A percentile compares a stretch with the other conserved stretches of the same genome.
Evolutionary conservation across 2,113 vertebrate genomes (phyloP).

Genomic region (Sylvietta virens): DNA sequence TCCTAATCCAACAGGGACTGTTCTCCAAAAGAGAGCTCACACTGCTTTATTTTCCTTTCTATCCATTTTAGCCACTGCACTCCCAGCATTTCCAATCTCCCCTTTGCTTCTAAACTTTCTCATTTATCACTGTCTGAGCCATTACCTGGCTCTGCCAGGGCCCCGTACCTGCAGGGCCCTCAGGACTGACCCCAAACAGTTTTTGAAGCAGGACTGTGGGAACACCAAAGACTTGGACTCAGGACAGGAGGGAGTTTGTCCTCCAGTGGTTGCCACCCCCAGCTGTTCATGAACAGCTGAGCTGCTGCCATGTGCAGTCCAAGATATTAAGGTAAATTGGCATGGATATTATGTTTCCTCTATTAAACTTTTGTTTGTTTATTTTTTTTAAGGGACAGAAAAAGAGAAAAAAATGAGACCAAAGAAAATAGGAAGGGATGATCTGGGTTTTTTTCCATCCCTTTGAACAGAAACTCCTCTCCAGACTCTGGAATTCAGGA

Average conservation of each 20-base stretch:
- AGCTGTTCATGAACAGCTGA: not conserved
- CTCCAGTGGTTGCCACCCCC: not conserved
- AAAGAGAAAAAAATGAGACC: fast-evolving
- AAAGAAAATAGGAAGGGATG: not conserved
- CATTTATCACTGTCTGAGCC: not conserved
- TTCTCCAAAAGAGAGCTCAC: not conserved
- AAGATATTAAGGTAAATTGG: not conserved
- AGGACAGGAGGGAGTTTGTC: not conserved
- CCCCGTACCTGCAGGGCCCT: not conserved
- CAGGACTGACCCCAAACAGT: not conserved
- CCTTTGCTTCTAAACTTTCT: not conserved
- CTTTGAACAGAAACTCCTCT: not conserved
- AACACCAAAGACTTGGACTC: not conserved
- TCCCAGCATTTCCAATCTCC: not conserved
- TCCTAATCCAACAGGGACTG: not conserved
- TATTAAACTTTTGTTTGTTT: not conserved
- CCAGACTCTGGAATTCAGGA: not conserved
- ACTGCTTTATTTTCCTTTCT: not conserved
- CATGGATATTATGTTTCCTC: not conserved
- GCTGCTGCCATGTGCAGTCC: not conserved
- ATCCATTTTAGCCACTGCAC: not conserved
- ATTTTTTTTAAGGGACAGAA: no score
- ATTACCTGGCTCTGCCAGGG: not conserved
- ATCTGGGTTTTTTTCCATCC: not conserved
- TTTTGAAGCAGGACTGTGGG: not conserved